Evolutionary conservation across 2,888 invertebrate genomes (phyloP).

Genomic region (Synergus japonicus): DNA sequence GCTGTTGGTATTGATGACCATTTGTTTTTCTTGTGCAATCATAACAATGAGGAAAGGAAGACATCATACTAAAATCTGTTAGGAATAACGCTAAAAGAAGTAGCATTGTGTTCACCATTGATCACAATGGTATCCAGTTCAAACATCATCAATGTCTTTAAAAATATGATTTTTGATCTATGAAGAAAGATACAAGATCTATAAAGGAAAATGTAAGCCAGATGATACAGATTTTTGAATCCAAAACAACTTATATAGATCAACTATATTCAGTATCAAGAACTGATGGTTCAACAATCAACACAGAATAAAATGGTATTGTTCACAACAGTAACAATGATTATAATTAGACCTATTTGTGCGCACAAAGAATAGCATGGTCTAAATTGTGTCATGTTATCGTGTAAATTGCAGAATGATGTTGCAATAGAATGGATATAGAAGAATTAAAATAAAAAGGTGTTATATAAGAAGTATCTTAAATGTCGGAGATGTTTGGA

Average conservation of each 20-base stretch:
- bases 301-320: neutral
- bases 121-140: neutral
- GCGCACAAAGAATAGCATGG: neutral
- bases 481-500: slow-evolving; percentile 15
- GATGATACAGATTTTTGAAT: too few species aligned
- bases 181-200: too few species aligned
- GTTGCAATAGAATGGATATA: neutral
- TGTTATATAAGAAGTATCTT: slow-evolving; percentile 33
- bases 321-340: neutral
- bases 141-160: neutral
- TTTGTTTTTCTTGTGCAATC: neutral
- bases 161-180: too few species aligned
- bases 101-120: neutral
- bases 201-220: too few species aligned
- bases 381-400: slow-evolving; percentile 5
- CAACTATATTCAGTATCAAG: too few species aligned
- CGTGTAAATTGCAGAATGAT: slow-evolving; percentile 14
- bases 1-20: neutral
- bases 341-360: neutral
- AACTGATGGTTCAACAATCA: neutral
- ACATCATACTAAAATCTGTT: neutral
- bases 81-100: neutral
- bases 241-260: too few species aligned
- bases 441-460: slow-evolving; percentile 5
- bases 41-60: neutral